Evolutionary conservation across 2,113 vertebrate genomes (phyloP).

Genomic region (Piprites chloris): DNA sequence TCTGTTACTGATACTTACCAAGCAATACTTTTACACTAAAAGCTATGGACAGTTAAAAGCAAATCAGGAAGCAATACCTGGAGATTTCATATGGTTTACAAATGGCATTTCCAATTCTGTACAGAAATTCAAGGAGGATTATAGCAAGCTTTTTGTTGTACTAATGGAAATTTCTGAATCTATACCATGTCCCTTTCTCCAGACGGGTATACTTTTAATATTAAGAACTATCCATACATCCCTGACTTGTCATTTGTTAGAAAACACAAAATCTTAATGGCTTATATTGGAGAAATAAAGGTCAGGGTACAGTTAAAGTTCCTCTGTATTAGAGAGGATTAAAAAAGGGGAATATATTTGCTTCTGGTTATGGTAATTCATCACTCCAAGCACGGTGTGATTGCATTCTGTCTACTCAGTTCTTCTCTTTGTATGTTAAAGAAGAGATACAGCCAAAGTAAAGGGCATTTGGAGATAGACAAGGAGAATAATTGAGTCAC

Average conservation of each 20-base stretch:
- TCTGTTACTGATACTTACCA: neutral
- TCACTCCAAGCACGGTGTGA: neutral
- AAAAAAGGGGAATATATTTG: neutral
- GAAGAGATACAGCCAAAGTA: neutral
- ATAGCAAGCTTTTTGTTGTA: neutral
- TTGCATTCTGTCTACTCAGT: neutral
- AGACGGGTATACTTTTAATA: neutral
- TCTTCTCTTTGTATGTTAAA: neutral
- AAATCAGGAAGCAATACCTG: neutral
- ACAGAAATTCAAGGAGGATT: neutral
- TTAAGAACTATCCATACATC: neutral
- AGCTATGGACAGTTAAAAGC: neutral
- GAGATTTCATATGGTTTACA: neutral
- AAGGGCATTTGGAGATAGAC: slow-evolving; percentile 17
- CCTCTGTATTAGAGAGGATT: neutral
- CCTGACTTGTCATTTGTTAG: slow-evolving; percentile 3
- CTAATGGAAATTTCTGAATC: neutral
- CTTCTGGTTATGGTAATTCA: slow-evolving; percentile 32
- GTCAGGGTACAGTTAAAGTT: neutral
- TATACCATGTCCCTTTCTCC: neutral
- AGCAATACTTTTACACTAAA: neutral
- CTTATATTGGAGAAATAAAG: neutral
- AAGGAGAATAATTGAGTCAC: slow-evolving; percentile 31
- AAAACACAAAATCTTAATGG: neutral
- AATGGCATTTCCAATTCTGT: neutral